Conservation (phyloP, 2,113 vertebrate species). For the Copsychus sechellarum region DNA sequence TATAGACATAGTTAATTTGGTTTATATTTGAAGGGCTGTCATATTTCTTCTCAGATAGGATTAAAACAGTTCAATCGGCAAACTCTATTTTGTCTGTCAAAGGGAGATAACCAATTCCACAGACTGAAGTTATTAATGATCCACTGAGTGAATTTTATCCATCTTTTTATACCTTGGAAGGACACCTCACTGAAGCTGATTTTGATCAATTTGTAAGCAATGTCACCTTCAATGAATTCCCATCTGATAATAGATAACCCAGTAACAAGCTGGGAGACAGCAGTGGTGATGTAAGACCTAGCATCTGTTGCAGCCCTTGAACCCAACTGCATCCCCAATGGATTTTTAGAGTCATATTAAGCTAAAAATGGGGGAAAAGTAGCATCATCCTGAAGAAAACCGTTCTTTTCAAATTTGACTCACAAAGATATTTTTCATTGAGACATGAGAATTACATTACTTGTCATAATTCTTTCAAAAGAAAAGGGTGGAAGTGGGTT, state of each 20-base stretch:
- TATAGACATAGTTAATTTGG: slow-evolving; percentile 25
- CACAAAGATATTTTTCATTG: not conserved
- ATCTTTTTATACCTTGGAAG: slow-evolving; percentile 51
- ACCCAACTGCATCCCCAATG: not conserved
- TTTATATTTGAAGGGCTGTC: slow-evolving; percentile 36
- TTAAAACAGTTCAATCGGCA: slow-evolving; percentile 48
- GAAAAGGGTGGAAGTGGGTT: not conserved
- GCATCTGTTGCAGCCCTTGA: not conserved
- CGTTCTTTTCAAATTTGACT: not conserved
- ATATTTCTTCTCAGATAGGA: slow-evolving; percentile 39
- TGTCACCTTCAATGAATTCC: slow-evolving; percentile 64
- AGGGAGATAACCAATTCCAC: slow-evolving; percentile 46
- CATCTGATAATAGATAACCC: slow-evolving; percentile 23
- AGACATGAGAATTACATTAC: slow-evolving; percentile 39
- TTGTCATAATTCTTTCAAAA: slow-evolving; percentile 51
- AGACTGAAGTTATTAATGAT: slow-evolving; percentile 62
- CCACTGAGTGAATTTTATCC: slow-evolving; percentile 59
- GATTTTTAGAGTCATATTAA: not conserved
- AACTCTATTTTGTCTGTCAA: slow-evolving; percentile 57
- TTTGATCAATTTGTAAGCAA: slow-evolving; percentile 63
- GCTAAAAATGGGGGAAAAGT: fast-evolving
- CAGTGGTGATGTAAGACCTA: slow-evolving; percentile 26
- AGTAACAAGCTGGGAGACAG: slow-evolving; percentile 33
- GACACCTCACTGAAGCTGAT: slow-evolving; percentile 39
- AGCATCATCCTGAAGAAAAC: not conserved